phyloP scores from a whole-genome alignment of 2,888 invertebrate genomes.

The Tineola bisselliella region DNA sequence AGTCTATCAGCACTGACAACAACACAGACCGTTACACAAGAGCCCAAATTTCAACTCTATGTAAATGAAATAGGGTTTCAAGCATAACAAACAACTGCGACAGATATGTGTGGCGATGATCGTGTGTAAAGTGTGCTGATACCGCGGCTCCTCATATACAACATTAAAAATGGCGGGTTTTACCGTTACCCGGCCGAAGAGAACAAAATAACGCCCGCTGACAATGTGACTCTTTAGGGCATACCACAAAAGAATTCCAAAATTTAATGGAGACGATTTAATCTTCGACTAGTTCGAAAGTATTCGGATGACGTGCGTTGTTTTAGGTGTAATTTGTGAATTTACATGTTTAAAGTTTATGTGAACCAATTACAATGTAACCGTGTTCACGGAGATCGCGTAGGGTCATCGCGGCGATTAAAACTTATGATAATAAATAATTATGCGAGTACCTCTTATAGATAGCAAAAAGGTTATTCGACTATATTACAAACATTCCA shows the following conservation, averaged over 20 bases:
- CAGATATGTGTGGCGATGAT: not conserved
- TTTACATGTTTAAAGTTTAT: no score
- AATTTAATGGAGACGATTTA: not conserved
- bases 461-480: not conserved
- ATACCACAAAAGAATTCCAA: conserved; percentile 1
- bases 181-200: conserved; percentile 48
- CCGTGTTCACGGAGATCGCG: not conserved
- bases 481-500: not conserved
- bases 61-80: not conserved
- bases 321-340: not conserved
- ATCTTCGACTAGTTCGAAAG: not conserved
- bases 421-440: not conserved
- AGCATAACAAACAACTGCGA: not conserved
- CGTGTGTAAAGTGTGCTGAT: not conserved
- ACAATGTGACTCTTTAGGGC: conserved; percentile 3
- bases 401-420: not conserved
- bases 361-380: not conserved
- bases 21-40: not conserved
- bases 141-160: conserved; percentile 20
- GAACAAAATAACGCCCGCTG: conserved; percentile 29
- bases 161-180: conserved; percentile 42
- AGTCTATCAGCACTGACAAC: conserved; percentile 1
- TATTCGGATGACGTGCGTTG: not conserved
- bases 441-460: not conserved
- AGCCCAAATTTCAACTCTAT: not conserved